phyloP scores from a whole-genome alignment of 1,140 invertebrate genomes.

The Drosophila melanica region DNA sequence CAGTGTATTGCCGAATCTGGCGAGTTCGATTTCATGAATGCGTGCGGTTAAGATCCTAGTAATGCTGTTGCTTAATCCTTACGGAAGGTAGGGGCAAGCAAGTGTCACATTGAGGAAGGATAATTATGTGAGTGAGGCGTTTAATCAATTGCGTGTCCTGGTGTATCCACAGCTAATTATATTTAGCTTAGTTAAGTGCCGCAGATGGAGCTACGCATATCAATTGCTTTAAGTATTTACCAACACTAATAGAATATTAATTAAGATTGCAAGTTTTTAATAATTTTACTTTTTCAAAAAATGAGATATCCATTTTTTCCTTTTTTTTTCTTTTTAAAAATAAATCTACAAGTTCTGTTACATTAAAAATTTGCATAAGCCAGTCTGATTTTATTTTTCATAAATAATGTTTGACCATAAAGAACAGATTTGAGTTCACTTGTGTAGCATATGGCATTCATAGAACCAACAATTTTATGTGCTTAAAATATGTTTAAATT shows the following conservation, averaged over 20 bases:
- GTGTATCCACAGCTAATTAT: slow-evolving; percentile 33
- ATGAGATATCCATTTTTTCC: too few species aligned
- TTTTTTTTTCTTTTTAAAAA: too few species aligned
- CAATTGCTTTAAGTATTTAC: slow-evolving; percentile 1
- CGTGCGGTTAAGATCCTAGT: slow-evolving; percentile 20
- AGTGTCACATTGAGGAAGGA: slow-evolving; percentile 26
- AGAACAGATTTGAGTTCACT: slow-evolving; percentile 16
- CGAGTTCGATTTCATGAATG: slow-evolving; percentile 46
- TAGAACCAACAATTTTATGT: slow-evolving; percentile 35
- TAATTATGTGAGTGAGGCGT: slow-evolving; percentile 38
- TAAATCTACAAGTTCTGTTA: too few species aligned
- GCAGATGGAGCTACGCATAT: not conserved
- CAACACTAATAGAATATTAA: not conserved
- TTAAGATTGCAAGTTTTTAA: not conserved
- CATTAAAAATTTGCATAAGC: too few species aligned
- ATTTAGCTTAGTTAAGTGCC: not conserved
- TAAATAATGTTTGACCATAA: slow-evolving; percentile 1
- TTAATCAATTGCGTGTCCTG: slow-evolving; percentile 43
- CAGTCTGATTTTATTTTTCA: not conserved
- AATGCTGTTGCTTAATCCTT: slow-evolving; percentile 13
- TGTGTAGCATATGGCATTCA: slow-evolving; percentile 28
- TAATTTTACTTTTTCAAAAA: not conserved
- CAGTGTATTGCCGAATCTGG: slow-evolving; percentile 19
- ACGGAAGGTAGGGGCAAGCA: not conserved
- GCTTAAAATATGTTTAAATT: slow-evolving; percentile 65